These are phyloP conservation scores for Acipenser ruthenus DNA, from an alignment of 2,797 vertebrate genomes.

Conservation along the genomic window DNA sequence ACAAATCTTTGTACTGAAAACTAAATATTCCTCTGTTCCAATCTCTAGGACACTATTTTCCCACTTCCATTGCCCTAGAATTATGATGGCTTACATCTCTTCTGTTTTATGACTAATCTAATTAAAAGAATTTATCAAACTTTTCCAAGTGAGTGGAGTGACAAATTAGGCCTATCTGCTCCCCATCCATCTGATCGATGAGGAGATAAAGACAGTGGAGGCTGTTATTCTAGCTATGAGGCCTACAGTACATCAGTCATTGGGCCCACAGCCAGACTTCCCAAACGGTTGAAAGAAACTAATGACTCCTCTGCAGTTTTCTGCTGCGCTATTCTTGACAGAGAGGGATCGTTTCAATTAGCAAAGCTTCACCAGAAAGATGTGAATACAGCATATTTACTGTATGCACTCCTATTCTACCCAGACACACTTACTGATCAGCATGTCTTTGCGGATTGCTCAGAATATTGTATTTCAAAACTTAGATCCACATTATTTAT, in stretches of 20 bases:
- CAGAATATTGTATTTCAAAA: constrained; percentile 1
- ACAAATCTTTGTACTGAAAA: background rate
- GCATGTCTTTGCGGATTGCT: background rate
- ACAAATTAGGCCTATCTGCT: constrained; percentile 41
- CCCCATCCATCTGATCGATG: constrained; percentile 37
- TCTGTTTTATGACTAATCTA: constrained; percentile 29
- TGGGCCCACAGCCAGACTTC: constrained; percentile 33
- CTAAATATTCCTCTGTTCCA: background rate
- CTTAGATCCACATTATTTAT: constrained; percentile 15
- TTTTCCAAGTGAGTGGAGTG: constrained; percentile 34
- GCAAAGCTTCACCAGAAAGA: constrained; percentile 8
- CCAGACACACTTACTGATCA: constrained; percentile 11
- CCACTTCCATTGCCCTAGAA: constrained; percentile 32
- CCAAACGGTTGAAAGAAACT: constrained; percentile 36
- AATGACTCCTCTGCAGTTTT: constrained; percentile 29
- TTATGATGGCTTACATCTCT: constrained; percentile 22
- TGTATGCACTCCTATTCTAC: constrained; percentile 12
- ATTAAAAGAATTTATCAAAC: constrained; percentile 52
- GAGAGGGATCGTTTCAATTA: constrained; percentile 31
- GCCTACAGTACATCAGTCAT: constrained; percentile 37
- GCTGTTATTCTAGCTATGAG: constrained; percentile 50
- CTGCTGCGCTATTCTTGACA: constrained; percentile 29
- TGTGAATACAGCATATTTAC: constrained; percentile 11
- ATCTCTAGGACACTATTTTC: constrained; percentile 36
- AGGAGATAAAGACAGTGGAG: constrained; percentile 42